A percentile compares a stretch with the other conserved stretches of the same genome.
These are phyloP conservation scores for Pherbina coryleti DNA, from an alignment of 2,888 invertebrate genomes.

Conservation along the genomic window DNA sequence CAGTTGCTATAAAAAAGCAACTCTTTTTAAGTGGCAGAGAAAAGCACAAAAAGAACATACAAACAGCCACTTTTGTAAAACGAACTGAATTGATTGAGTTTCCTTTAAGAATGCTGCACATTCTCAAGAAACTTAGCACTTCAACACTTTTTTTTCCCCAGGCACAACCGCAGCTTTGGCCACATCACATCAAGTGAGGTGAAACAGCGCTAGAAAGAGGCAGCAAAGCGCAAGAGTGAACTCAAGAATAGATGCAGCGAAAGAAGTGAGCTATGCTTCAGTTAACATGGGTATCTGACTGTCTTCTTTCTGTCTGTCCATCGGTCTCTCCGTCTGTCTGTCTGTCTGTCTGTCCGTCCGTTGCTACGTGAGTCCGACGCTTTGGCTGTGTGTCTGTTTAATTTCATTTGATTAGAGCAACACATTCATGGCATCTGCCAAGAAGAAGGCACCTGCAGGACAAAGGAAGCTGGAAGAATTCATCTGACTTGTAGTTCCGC, in stretches of 20 bases:
- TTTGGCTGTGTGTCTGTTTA: constrained; percentile 33
- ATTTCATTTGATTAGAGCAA: constrained; percentile 45
- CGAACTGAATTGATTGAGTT: constrained; percentile 26
- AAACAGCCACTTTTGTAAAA: constrained; percentile 4
- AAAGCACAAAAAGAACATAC: not conserved
- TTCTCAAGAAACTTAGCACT: constrained; percentile 50
- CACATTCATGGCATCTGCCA: constrained; percentile 10
- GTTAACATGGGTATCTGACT: not conserved
- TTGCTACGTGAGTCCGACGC: not conserved
- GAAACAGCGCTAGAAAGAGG: not conserved
- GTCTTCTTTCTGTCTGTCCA: not conserved
- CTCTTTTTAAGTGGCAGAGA: no score
- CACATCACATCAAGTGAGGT: not conserved
- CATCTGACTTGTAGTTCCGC: not conserved
- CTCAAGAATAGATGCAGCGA: not conserved
- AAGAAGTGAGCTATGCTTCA: not conserved
- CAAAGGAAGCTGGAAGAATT: not conserved
- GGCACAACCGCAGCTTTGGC: constrained; percentile 2
- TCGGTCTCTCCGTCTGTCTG: not conserved
- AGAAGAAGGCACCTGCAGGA: no score
- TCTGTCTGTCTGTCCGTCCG: not conserved
- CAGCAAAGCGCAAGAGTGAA: not conserved
- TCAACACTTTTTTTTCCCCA: constrained; percentile 46
- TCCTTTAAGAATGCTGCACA: constrained; percentile 19
- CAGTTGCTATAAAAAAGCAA: no score